Evolutionary conservation across 1,140 invertebrate genomes (phyloP).

Genomic region (Rhagoletis pomonella): DNA sequence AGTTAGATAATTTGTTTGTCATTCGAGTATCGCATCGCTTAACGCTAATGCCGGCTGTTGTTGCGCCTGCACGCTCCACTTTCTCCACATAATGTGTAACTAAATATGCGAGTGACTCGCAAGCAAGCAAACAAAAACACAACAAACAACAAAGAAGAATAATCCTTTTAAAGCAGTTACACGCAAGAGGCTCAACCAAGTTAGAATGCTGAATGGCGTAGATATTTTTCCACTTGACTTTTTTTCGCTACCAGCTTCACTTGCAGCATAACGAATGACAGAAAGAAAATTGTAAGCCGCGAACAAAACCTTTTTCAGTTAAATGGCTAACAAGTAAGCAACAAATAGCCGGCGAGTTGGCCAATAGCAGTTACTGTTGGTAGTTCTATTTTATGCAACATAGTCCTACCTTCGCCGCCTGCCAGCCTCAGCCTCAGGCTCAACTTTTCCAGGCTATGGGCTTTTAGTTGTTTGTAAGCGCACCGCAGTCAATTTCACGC

Average conservation of each 20-base stretch:
- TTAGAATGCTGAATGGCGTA: not conserved
- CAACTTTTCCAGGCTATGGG: not conserved
- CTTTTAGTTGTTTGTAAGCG: conserved; percentile 33
- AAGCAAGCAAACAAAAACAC: not conserved
- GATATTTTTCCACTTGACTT: not conserved
- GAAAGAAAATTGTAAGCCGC: not conserved
- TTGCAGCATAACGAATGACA: not conserved
- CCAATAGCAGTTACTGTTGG: not conserved
- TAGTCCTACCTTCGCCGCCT: not conserved
- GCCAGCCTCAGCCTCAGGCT: not conserved
- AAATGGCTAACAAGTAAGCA: not conserved
- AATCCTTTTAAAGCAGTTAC: not conserved
- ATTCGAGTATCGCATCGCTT: no score
- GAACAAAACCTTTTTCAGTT: not conserved
- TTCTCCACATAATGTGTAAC: not conserved
- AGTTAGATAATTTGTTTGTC: no score
- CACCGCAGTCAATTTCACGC: conserved; percentile 36
- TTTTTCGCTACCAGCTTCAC: not conserved
- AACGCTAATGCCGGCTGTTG: no score
- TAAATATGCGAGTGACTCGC: not conserved
- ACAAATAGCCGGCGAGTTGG: conserved; percentile 10
- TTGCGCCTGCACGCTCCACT: not conserved
- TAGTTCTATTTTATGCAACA: not conserved
- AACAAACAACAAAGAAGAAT: not conserved
- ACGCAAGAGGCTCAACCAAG: not conserved